Base-by-base conservation (phyloP, 2,113 vertebrate species). In the Cyphomyrus plagiostoma region DNA sequence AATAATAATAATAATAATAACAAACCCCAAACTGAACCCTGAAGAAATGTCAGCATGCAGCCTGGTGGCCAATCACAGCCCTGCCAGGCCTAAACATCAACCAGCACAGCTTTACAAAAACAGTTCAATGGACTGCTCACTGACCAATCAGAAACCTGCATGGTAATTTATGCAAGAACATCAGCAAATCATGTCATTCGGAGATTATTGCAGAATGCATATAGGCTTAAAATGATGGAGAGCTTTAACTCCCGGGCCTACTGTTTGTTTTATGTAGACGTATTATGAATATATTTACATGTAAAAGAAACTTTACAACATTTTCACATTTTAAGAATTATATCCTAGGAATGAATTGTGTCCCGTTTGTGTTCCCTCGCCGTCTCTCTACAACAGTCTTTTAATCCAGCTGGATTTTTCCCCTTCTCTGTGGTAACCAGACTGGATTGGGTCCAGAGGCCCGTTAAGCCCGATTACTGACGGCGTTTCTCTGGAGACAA, bases 391-490 rank as follows among this genome's bases (percentile, higher is more conserved):
- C 74, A 23, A 15, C 23, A 1, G 53, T 42, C 30, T 46, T 4
- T 48, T 45, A 19, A 83, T 83, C 80, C 8, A 3, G 42, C 21
- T 46, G 80, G 21, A 3, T 49, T n/a, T 89, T 82, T 50, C 30
- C 30, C 39, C 13, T 35, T 58, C 42, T 74, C 10, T 30, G 45
- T 52, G 26, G 49, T 45, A 26, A 52, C 85, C 53, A 90, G 80
- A 50, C 77, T 62, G 70, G 53, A 82, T 42, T 13, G 9, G 19
- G 15, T 74, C 87, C 87, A 89, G 80, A 17, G 26, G 21, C 52
- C 88, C 17, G 70, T 89, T 90, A 90, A 90, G 82, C 62, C 88
- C 66, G 62, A 89, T 90, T 90, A 90, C 82, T 86, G 58, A 85
- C 23, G 39, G 77, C 74, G 88, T 53, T 89, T 86, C 82, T 82